A percentile compares a stretch with the other conserved stretches of the same genome.
phyloP scores from a whole-genome alignment of 2,797 vertebrate species.

The Chiloscyllium punctatum region DNA sequence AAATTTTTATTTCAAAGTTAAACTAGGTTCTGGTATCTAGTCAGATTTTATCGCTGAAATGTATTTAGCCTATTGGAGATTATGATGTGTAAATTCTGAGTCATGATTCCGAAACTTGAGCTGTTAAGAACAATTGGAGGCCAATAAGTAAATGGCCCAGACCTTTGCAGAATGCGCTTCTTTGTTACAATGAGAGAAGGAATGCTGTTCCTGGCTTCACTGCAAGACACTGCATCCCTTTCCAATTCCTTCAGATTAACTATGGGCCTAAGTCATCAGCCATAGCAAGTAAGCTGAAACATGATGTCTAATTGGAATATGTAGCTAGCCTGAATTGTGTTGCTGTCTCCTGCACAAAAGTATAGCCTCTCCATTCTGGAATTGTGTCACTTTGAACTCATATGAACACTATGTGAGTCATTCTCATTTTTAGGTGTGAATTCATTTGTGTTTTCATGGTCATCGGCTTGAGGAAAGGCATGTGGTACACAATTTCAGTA shows the following conservation, averaged over 20 bases:
- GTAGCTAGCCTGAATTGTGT: background rate
- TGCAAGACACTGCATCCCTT: background rate
- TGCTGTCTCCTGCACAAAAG: background rate
- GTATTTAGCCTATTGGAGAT: background rate
- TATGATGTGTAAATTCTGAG: background rate
- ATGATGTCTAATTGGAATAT: background rate
- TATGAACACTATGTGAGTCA: background rate
- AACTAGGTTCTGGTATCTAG: background rate
- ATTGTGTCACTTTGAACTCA: background rate
- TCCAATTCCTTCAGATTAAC: background rate
- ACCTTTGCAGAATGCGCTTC: background rate
- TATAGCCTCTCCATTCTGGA: background rate
- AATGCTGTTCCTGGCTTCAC: background rate
- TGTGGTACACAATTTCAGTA: background rate
- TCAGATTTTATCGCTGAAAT: background rate
- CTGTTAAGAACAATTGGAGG: background rate
- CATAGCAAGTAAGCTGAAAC: background rate
- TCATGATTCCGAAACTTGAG: background rate
- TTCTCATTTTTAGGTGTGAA: background rate
- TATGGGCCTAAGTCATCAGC: background rate
- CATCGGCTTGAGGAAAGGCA: background rate
- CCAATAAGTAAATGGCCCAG: background rate
- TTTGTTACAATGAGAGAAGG: background rate
- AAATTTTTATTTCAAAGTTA: background rate
- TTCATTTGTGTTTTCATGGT: background rate